Conservation (phyloP, 2,888 invertebrate species). For the Nemurella pictetii region DNA sequence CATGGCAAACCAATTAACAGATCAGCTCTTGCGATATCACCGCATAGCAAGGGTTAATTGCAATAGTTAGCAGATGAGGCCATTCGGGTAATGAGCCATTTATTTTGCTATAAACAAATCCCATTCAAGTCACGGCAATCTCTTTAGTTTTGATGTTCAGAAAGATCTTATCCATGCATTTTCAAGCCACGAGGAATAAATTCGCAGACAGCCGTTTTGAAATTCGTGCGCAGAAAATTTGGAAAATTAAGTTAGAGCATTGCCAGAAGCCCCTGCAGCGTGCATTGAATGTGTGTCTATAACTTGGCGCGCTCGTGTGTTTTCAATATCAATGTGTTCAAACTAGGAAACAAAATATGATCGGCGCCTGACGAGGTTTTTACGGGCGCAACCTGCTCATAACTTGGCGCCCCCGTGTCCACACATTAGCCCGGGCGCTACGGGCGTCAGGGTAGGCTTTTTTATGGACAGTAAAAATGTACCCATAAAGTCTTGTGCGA, state of each 20-base stretch:
- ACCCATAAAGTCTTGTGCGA: conserved; percentile 28
- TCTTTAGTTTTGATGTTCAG: too few relatives aligned
- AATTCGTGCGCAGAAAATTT: too few relatives aligned
- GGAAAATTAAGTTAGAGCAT: neutral
- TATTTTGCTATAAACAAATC: too few relatives aligned
- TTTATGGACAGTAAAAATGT: conserved; percentile 32
- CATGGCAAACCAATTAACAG: neutral
- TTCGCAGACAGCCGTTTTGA: too few relatives aligned
- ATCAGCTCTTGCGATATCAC: neutral
- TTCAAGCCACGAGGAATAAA: too few relatives aligned
- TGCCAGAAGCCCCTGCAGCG: neutral
- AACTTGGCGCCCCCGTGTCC: conserved; percentile 26
- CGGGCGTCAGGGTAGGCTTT: neutral
- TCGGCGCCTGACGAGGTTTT: neutral
- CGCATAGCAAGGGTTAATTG: neutral
- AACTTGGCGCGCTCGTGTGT: too few relatives aligned
- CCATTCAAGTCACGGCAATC: too few relatives aligned
- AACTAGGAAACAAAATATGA: neutral
- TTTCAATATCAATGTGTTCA: neutral
- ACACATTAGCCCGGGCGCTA: conserved; percentile 9
- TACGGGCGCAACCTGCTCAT: neutral
- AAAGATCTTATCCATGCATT: too few relatives aligned
- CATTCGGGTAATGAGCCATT: too few relatives aligned
- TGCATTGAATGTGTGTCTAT: neutral
- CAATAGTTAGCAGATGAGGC: neutral